A percentile compares a stretch with the other conserved stretches of the same genome.
phyloP scores from a whole-genome alignment of 2,797 vertebrate species.

The Acanthornis magna region DNA sequence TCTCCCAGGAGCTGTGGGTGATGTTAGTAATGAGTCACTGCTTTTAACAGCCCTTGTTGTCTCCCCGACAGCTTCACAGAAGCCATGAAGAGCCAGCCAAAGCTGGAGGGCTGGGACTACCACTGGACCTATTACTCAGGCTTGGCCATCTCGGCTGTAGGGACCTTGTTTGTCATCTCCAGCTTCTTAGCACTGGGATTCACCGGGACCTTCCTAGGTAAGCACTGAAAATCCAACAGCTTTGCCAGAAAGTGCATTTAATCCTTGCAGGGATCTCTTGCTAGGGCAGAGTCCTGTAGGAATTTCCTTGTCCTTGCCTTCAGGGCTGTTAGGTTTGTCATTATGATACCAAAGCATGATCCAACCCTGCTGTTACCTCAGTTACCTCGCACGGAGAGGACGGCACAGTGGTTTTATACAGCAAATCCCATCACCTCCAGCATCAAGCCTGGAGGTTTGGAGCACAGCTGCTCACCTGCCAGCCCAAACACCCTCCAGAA shows the following conservation, averaged over 20 bases:
- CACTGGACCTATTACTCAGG: conserved; percentile 75
- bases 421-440: neutral
- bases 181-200: conserved; percentile 93
- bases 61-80: conserved; percentile 81
- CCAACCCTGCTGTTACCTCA: neutral
- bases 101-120: conserved; percentile 78
- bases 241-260: neutral
- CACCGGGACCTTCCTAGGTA: conserved; percentile 92
- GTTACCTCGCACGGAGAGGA: fast-evolving
- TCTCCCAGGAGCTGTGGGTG: neutral
- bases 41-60: neutral
- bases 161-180: conserved; percentile 84
- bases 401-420: neutral
- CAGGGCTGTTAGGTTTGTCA: neutral
- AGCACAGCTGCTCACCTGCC: neutral
- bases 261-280: neutral
- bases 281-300: neutral
- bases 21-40: neutral
- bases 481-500: neutral
- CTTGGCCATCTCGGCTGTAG: conserved; percentile 72
- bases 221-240: conserved; percentile 43
- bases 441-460: neutral
- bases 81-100: conserved; percentile 86
- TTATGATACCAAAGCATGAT: neutral
- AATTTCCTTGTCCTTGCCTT: neutral